Conservation (phyloP, 1,140 invertebrate species). For the Copidosoma floridanum region DNA sequence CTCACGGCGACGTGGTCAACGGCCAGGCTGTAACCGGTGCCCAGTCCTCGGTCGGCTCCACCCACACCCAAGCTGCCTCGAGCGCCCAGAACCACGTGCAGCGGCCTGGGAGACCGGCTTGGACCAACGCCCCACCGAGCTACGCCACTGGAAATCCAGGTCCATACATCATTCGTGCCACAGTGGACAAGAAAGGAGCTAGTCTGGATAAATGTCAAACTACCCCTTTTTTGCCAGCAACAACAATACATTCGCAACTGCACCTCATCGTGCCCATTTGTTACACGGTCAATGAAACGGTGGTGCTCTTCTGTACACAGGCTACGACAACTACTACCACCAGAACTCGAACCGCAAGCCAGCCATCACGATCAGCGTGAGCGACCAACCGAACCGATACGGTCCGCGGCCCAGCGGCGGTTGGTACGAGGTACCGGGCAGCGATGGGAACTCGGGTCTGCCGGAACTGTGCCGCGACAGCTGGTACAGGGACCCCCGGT, state of each 20-base stretch:
- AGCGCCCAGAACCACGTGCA: slow-evolving; percentile 12
- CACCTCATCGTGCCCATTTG: too few relatives aligned
- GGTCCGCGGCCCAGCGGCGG: not conserved
- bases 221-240: not conserved
- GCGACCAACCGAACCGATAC: not conserved
- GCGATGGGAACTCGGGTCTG: too few relatives aligned
- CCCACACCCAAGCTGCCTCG: slow-evolving; percentile 36
- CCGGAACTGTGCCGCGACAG: not conserved
- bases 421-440: not conserved
- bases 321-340: slow-evolving; percentile 19
- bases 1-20: slow-evolving; percentile 41
- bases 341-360: not conserved
- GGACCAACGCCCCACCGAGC: not conserved
- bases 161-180: not conserved
- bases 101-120: not conserved
- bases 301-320: too few relatives aligned
- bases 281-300: too few relatives aligned
- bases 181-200: too few relatives aligned
- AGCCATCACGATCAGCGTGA: not conserved
- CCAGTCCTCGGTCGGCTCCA: slow-evolving; percentile 39
- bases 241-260: not conserved
- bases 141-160: slow-evolving; percentile 4
- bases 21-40: slow-evolving; percentile 43
- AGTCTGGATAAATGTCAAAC: not conserved
- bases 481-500: slow-evolving; percentile 17